Evolutionary conservation across 2,888 invertebrate species (phyloP), one percentile per base, ranked within the genome.

Genomic region (Caenorhabditis parvicauda): DNA sequence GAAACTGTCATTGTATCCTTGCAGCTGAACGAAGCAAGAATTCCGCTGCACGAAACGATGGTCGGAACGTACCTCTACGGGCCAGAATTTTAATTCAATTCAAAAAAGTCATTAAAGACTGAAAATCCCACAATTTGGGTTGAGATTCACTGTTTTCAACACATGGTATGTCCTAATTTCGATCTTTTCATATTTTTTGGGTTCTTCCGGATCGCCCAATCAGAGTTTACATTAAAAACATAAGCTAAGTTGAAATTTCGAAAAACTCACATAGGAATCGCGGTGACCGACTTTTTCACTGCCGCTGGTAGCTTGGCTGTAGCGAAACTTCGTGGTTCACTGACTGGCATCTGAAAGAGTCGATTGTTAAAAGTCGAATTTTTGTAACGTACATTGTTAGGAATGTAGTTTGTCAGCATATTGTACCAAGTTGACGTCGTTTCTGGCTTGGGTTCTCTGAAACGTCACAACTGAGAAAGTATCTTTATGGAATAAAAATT

Each of bases 301-400:
- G 89, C 87, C 79, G 88, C 88, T 39, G 94, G 94, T 80, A 96
- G 87, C 80, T 91, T 89, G 63, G 93, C 92, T 59, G 91, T 89
- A 51, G 95, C 92, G 84, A 92, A 93, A 72, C 94, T 92, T 75
- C 96, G 87, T 60, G 95, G 91, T 83, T 93, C 94, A 21, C 92
- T 89, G 70, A 95, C 92, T 45, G 53, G 49, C 14, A 54, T n/a
- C 7, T 44, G 14, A 7, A 7, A 42, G 12, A 17, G 6, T 5
- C 14, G 14, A 21, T 7, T 9, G 17, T 6, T 17, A 47, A 17
- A 50, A 35, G 42, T 14, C 14, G n/a, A n/a, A n/a, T n/a, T n/a
- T n/a, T 14, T 17, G 42, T 14, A 12, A 14, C n/a, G 32, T 21
- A 62, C 64, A 43, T 64, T 64, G 24, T 62, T 88, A 37, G 95